Evolutionary conservation across 2,113 vertebrate species (phyloP), one percentile per base, ranked within the genome.

Genomic region (Sorex fumeus): DNA sequence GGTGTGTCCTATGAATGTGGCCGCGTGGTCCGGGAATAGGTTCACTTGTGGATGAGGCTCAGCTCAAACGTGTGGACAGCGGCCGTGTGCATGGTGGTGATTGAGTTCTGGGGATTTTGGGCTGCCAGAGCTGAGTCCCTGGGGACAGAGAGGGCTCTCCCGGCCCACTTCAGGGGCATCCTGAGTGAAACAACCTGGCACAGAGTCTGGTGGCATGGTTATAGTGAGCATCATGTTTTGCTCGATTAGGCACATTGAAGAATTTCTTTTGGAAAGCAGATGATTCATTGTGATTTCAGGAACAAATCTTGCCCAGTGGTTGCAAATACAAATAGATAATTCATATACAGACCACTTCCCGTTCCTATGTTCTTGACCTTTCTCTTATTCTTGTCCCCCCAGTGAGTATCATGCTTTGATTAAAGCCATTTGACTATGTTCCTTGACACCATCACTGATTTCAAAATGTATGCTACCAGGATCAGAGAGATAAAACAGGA

Each of bases 351-450:
- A n/a, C 10, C 3, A 25, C 6, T 67, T 53, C 47, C 75, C 43
- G 4, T 74, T 82, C 86, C 8, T 67, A 32, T 72, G 40, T 40
- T 60, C 57, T 60, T 60, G 57, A 62, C 0, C 30, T 9, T 34
- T 34, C 34, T 74, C 77, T 82, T 67, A 19, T 64, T 75, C 57
- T 60, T 60, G 45, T 88, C 76, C 69, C 69, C 36, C 82, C n/a
- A 50, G 36, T 2, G 43, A 81, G 78, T 1, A 47, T 19, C n/a
- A 92, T 81, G 80, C 72, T 84, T 60, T 62, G 64, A 64, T 53
- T 62, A 74, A 80, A 84, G 32, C 85, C 47, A 74, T 34, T 47
- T 19, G 40, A n/a, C 19, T 64, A 23, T 53, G 25, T 34, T 4
- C n/a, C 47, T 50, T 6, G 8, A 3, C 67, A 28, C 21, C 10